These are phyloP conservation scores for Nomada hirtipes DNA, from an alignment of 2,888 invertebrate genomes.

Conservation along the genomic window DNA sequence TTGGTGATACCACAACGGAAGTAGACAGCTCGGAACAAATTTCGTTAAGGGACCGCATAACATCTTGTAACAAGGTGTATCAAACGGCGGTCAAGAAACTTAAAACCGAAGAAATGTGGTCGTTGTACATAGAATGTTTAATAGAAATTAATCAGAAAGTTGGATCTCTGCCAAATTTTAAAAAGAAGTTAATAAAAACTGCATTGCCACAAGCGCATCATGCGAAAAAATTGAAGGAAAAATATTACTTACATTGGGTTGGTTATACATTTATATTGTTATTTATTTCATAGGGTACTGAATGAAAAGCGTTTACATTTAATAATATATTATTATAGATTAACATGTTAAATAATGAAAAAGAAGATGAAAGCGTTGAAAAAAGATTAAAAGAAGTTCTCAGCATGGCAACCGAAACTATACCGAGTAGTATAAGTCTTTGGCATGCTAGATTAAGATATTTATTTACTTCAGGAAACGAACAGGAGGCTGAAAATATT, in stretches of 20 bases:
- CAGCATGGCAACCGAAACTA: slow-evolving; percentile 83
- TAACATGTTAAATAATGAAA: slow-evolving; percentile 75
- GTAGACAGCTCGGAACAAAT: slow-evolving; percentile 71
- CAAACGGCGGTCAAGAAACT: slow-evolving; percentile 85
- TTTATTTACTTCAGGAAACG: slow-evolving; percentile 83
- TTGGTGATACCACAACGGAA: slow-evolving; percentile 68
- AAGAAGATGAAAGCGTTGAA: slow-evolving; percentile 69
- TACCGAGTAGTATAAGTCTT: slow-evolving; percentile 84
- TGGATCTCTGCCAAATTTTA: slow-evolving; percentile 84
- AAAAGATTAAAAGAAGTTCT: slow-evolving; percentile 80
- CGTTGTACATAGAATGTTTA: slow-evolving; percentile 86
- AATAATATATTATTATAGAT: slow-evolving; percentile 69
- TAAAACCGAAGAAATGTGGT: slow-evolving; percentile 86
- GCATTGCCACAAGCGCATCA: slow-evolving; percentile 85
- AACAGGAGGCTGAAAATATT: slow-evolving; percentile 82
- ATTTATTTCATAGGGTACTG: neutral
- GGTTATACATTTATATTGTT: slow-evolving; percentile 32
- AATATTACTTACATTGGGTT: slow-evolving; percentile 85
- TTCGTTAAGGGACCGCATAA: slow-evolving; percentile 84
- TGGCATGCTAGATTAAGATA: slow-evolving; percentile 85
- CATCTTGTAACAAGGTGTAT: slow-evolving; percentile 85
- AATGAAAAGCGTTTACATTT: neutral
- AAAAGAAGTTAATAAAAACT: slow-evolving; percentile 85
- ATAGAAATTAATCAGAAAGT: slow-evolving; percentile 85
- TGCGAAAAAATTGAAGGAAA: slow-evolving; percentile 84